These are phyloP conservation scores for Regulus satrapa DNA, from an alignment of 2,113 vertebrate species.

Conservation along the genomic window DNA sequence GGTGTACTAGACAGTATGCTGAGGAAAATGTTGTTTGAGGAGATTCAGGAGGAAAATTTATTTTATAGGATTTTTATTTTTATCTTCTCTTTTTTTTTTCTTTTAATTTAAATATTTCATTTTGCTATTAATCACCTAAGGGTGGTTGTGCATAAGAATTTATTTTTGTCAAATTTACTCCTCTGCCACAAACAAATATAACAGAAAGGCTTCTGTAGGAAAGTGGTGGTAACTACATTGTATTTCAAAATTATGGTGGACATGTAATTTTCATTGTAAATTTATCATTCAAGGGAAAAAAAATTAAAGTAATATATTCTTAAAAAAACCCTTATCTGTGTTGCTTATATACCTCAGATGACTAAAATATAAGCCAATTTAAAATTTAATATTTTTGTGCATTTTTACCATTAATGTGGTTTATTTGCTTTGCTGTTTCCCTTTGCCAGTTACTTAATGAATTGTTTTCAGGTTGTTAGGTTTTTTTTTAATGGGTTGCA, in stretches of 20 bases:
- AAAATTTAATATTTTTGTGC: neutral
- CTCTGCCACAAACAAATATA: neutral
- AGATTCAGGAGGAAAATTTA: neutral
- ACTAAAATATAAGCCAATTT: neutral
- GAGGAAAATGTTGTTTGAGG: neutral
- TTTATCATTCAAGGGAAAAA: constrained; percentile 56
- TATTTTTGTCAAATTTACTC: constrained; percentile 7
- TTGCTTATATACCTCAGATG: constrained; percentile 46
- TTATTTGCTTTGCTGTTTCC: neutral
- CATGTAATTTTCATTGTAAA: constrained; percentile 56
- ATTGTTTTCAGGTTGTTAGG: neutral
- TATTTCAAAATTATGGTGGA: constrained; percentile 31
- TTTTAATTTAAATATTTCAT: neutral
- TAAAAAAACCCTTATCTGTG: constrained; percentile 29
- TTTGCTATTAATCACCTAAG: neutral
- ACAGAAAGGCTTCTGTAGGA: constrained; percentile 13
- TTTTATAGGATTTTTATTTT: neutral
- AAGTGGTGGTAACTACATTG: neutral
- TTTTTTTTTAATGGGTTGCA: neutral
- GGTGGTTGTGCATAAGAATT: neutral
- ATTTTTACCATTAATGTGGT: neutral
- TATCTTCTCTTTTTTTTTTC: no score
- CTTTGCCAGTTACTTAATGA: neutral
- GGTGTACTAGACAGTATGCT: neutral
- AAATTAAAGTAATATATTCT: constrained; percentile 63